A percentile compares a stretch with the other conserved stretches of the same genome.
These are phyloP conservation scores for Callaeas wilsoni DNA, from an alignment of 2,113 vertebrate species.

Conservation along the genomic window DNA sequence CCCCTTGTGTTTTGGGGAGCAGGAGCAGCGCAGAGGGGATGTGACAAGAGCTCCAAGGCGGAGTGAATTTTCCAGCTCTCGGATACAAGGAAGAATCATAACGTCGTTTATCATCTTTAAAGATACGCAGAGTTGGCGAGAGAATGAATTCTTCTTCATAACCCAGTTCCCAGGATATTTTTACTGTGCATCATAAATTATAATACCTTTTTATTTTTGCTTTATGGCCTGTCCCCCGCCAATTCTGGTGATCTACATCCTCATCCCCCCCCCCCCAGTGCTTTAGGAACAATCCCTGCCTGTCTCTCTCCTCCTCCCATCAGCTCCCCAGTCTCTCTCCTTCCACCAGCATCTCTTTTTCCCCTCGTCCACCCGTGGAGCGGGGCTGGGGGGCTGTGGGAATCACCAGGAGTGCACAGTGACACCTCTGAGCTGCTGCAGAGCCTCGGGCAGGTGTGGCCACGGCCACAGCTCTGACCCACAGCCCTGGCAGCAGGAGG, in stretches of 20 bases:
- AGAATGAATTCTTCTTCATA: conserved; percentile 46
- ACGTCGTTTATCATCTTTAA: conserved; percentile 29
- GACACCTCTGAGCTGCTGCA: background rate
- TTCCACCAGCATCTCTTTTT: background rate
- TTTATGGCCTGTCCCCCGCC: conserved; percentile 65
- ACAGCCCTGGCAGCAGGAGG: background rate
- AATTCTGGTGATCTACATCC: conserved; percentile 60
- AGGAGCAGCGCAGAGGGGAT: background rate
- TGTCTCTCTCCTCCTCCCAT: background rate
- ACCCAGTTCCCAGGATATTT: conserved; percentile 30
- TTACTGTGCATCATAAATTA: conserved; percentile 67
- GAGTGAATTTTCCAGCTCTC: background rate
- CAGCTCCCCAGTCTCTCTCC: background rate
- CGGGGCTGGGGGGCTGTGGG: background rate
- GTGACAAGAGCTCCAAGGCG: background rate
- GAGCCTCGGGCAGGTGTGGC: rapidly evolving
- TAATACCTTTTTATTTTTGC: conserved; percentile 64
- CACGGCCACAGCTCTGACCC: background rate
- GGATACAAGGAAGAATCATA: background rate
- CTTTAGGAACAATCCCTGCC: conserved; percentile 30
- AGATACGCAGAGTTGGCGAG: background rate
- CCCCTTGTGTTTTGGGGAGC: background rate
- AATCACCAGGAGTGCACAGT: rapidly evolving
- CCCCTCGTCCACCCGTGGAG: background rate
- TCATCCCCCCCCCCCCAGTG: background rate